These are phyloP conservation scores for Herpailurus yagouaroundi DNA, from an alignment of 2,113 vertebrate species.

Conservation along the genomic window DNA sequence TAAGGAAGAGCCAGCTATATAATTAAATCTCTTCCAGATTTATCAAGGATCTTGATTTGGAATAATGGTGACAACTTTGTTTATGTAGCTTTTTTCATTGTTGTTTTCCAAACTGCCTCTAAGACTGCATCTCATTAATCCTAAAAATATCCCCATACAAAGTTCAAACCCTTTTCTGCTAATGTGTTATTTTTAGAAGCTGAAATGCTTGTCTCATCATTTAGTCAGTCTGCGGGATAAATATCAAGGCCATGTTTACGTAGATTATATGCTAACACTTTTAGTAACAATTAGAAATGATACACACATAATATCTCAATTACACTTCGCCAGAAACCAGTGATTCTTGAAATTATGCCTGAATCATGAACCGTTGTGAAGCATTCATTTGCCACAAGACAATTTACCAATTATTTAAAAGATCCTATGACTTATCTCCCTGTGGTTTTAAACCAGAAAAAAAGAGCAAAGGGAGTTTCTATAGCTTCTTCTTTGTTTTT, in stretches of 20 bases:
- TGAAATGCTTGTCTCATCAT: neutral
- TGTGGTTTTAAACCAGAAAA: neutral
- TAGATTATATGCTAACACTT: neutral
- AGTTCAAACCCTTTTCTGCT: neutral
- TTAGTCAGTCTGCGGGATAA: neutral
- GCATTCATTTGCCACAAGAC: neutral
- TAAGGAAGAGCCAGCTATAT: neutral
- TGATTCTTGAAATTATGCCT: neutral
- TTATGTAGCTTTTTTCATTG: neutral
- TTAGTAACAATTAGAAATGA: neutral
- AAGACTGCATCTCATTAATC: neutral
- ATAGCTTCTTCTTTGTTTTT: neutral
- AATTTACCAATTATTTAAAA: neutral
- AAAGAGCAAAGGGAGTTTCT: neutral
- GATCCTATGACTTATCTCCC: neutral
- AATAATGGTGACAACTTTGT: neutral
- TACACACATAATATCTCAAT: neutral
- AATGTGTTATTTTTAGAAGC: neutral
- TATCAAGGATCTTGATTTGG: neutral
- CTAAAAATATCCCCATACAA: neutral
- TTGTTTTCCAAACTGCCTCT: neutral
- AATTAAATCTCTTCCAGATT: neutral
- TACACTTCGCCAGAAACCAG: neutral
- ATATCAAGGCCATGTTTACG: neutral
- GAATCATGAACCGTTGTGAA: neutral